Base-by-base conservation (phyloP, 2,113 vertebrate genomes). In the Ariopsis seemanni region DNA sequence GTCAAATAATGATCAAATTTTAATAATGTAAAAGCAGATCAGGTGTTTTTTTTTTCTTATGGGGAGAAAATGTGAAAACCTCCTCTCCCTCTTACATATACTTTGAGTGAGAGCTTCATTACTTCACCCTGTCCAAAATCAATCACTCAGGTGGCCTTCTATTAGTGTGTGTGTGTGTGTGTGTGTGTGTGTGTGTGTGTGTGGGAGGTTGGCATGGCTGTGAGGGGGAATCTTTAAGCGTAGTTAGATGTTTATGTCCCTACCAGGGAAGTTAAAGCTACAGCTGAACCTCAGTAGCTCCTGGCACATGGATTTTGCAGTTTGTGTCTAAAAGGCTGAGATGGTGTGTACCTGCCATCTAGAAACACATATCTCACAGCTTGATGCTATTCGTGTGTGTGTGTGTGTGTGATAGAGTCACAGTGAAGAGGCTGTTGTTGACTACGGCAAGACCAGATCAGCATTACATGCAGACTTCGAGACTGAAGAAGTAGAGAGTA, bases 401-500 rank as follows among this genome's bases (percentile, higher is more conserved):
- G 77, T 86, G 18, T 86, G 65, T 82, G 77, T 82, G 18, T 87
- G 86, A 92, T 90, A 99, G 98, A 97, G 97, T 88, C 96, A 97
- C 3, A 97, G 98, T 95, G 98, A 99, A 90, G 98, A 99, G 95
- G 98, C 97, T 0, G 94, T 99, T 87, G 91, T 99, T 92, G 98
- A 99, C 95, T 96, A 96, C 90, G 97, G 98, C 48, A 99, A 99
- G 95, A 98, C 96, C 90, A 99, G 97, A 93, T 97, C 97, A 91
- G 96, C 96, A 88, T 96, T 97, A 88, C 94, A 97, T 90, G 98
- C 97, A 53, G 98, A 98, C 94, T 98, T 97, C 90, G 97, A 98
- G 94, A 97, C 96, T 63, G 98, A 99, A 92, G 98, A 99, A 88
- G 94, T 99, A 87, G 98, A 99, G 92, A 98, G 97, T 99, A 95